Evolutionary conservation across 2,113 vertebrate species (phyloP), one percentile per base, ranked within the genome.

Genomic region (Grammomys dolichurus): DNA sequence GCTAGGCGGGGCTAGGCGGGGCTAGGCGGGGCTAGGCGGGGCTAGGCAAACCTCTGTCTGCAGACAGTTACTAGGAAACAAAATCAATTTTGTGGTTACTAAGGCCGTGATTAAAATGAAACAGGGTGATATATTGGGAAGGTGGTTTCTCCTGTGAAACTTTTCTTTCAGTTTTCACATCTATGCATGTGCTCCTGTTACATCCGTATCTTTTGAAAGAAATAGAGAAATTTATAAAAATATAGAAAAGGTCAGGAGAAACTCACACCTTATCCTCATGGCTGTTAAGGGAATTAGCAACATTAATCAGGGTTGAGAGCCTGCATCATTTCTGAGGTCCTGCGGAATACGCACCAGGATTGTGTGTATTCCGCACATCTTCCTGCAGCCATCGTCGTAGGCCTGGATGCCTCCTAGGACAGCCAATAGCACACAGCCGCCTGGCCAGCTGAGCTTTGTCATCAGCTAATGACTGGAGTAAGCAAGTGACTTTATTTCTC

Each of bases 81-180:
- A 92, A 88, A 26, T 77, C 69, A 67, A 16, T 69, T 54, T 78
- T 36, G 43, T 73, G 72, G 51, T 69, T 90, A 36, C 69, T 69
- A 81, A 48, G 58, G 58, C 58, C 14, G 26, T 17, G 33, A 67
- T 72, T 84, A 77, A 89, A 94, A 75, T 82, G 85, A 82, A 93
- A 60, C 60, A 77, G 17, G 33, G 14, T 75, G 94, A 16, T 8
- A 60, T 82, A 43, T 36, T 82, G 51, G 58, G 65, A 94, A 75
- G 11, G 43, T 43, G n/a, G 48, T 3, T 76, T 43, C 93, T 78
- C 16, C 90, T 51, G n/a, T 86, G 86, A 51, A 95, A 58, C 40
- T 87, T 88, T 82, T 93, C 33, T 77, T 93, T 85, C 43, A 85
- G 24, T 73, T 76, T 43, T 94, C 84, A 72, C 46, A 81, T 26